Conservation (phyloP, 1,140 invertebrate genomes). For the Centruroides vittatus region DNA sequence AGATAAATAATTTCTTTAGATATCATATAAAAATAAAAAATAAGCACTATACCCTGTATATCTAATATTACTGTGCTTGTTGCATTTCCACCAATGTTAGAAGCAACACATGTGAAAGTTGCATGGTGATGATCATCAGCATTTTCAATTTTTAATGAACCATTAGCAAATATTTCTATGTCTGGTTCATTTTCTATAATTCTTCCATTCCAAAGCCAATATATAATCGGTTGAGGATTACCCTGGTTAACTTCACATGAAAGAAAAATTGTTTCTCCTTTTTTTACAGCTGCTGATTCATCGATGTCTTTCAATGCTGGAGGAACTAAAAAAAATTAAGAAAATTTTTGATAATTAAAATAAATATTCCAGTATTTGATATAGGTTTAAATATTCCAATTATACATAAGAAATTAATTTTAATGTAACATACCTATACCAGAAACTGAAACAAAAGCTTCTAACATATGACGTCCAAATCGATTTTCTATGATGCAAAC, state of each 20-base stretch:
- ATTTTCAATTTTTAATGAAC: conserved; percentile 3
- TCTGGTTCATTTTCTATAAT: neutral
- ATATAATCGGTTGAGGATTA: neutral
- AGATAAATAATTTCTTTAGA: no score
- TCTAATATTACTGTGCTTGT: conserved; percentile 26
- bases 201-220: conserved; percentile 2
- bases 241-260: conserved; percentile 1
- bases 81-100: conserved; percentile 32
- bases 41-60: conserved; percentile 27
- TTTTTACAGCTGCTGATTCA: neutral
- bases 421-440: conserved; percentile 26
- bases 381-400: no score
- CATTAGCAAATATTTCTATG: neutral
- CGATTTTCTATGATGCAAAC: conserved; percentile 30
- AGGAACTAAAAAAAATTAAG: neutral
- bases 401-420: no score
- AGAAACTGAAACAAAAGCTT: conserved; percentile 27
- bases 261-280: conserved; percentile 1
- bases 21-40: conserved; percentile 11
- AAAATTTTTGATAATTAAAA: no score
- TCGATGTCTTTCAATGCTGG: conserved; percentile 6
- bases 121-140: conserved; percentile 23
- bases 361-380: no score
- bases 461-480: conserved; percentile 26
- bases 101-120: conserved; percentile 30